phyloP scores from a whole-genome alignment of 2,888 invertebrate species.

The Trilocha varians region DNA sequence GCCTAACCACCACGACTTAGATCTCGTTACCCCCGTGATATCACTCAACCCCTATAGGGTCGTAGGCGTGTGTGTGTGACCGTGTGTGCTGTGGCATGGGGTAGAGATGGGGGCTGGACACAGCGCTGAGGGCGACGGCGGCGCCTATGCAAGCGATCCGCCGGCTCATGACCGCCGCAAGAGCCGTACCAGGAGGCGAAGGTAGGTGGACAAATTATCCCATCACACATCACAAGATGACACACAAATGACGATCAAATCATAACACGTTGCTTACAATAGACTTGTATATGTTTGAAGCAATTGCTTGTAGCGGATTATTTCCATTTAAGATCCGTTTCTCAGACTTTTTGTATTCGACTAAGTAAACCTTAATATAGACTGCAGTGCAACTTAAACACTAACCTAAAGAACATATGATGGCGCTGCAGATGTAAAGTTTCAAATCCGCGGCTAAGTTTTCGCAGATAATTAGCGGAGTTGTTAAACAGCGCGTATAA shows the following conservation, averaged over 20 bases:
- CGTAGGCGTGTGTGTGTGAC: constrained; percentile 52
- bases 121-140: constrained; percentile 64
- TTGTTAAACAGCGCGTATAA: background rate
- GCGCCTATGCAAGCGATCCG: constrained; percentile 66
- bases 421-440: background rate
- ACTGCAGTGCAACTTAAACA: too few relatives aligned
- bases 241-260: too few relatives aligned
- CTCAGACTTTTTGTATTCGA: too few relatives aligned
- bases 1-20: constrained; percentile 31
- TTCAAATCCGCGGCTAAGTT: constrained; percentile 1
- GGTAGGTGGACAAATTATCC: too few relatives aligned
- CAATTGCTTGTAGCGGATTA: too few relatives aligned
- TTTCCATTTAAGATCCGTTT: too few relatives aligned
- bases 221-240: too few relatives aligned
- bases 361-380: too few relatives aligned
- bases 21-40: background rate
- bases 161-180: constrained; percentile 58
- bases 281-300: too few relatives aligned
- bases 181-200: constrained; percentile 54
- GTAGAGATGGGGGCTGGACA: constrained; percentile 66
- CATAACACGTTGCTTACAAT: too few relatives aligned
- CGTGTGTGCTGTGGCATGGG: constrained; percentile 64
- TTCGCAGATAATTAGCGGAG: constrained; percentile 1
- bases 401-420: too few relatives aligned
- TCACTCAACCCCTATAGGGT: constrained; percentile 29